Evolutionary conservation across 2,113 vertebrate species (phyloP), one percentile per base, ranked within the genome.

Genomic region (Chloroceryle aenea): DNA sequence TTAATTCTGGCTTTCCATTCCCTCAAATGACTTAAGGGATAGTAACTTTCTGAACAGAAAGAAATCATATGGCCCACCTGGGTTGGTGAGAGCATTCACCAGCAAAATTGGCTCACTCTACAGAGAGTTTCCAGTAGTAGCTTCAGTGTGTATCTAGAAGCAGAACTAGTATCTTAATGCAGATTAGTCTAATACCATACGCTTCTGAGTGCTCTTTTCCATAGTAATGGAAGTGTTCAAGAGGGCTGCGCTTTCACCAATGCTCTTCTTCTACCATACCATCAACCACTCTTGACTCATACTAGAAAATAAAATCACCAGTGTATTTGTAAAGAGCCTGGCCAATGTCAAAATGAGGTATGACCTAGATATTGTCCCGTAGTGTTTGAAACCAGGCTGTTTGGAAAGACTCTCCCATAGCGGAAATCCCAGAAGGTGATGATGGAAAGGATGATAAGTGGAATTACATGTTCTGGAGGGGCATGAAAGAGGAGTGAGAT

Each of bases 1-100:
- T 95, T 87, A 90, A 95, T 87, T 93, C 86, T 95, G 83, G 59
- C 94, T 96, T 97, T 92, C 56, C 93, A 95, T 94, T 97, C 87
- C 91, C 80, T 92, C 76, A 82, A 97, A 95, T 96, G 92, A 94
- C 83, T 95, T 92, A 87, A 87, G 87, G 91, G 89, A 90, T 83
- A 64, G 89, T 73, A 96, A 95, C 61, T 82, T 95, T 96, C 93
- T 73, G 74, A 93, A 87, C 74, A 62, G 89, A 93, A 91, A 83
- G 67, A 80, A 66, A 80, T 96, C 61, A 66, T 83, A 86, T 80
- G 62, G 89, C 86, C 94, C 94, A 91, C 91, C 87, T 95, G 91
- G 77, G 61, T 26, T 90, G 85, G 79, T 90, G 93, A 95, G 63
- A 64, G 67, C 72, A 82, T 91, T 96, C 71, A 91, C 69, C 58